Base-by-base conservation (phyloP, 1,140 invertebrate genomes). In the Calosoma granatense region DNA sequence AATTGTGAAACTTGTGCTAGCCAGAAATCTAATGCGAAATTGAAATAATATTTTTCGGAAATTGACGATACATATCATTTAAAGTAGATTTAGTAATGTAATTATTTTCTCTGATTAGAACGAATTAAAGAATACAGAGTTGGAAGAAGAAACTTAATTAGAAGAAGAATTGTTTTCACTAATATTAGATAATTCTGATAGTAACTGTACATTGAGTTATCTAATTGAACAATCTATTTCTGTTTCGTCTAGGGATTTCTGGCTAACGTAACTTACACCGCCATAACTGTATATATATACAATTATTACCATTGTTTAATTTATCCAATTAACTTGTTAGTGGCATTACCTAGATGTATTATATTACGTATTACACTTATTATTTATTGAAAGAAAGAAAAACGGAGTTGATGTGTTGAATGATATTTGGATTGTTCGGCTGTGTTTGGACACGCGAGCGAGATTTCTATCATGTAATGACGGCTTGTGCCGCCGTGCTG, bases 331-430 rank as follows among this genome's bases (percentile, higher is more conserved):
- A 47, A 47, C 41, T 47, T 47, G 41, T 47, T 47, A 47, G 41
- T 17, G 41, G 17, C 41, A 47, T 47, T 47, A 47, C 41, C 41
- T 47, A 47, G 9, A 47, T 47, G 41, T 47, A 47, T 36, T 36
- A 36, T 36, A 36, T 47, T 47, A 47, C 41, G 41, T 47, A 47
- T 30, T 30, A 30, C 4, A 30, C 6, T 47, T 47, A 47, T 47
- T 47, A 47, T 47, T 47, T 47, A 47, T 47, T 47, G 41, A 47
- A 47, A 47, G 17, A 47, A 47, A 47, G 17, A 17, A 47, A 47
- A 47, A 17, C 41, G 9, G 17, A 47, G n/a, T 9, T 36, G 6
- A 36, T n/a, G 26, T 36, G 9, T 47, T 47, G 41, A 47, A 47
- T 47, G 41, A 47, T 47, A 47, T 47, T 47, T 47, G 41, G 17